Base-by-base conservation (phyloP, 2,888 invertebrate species). In the Agonopterix subpropinquella region DNA sequence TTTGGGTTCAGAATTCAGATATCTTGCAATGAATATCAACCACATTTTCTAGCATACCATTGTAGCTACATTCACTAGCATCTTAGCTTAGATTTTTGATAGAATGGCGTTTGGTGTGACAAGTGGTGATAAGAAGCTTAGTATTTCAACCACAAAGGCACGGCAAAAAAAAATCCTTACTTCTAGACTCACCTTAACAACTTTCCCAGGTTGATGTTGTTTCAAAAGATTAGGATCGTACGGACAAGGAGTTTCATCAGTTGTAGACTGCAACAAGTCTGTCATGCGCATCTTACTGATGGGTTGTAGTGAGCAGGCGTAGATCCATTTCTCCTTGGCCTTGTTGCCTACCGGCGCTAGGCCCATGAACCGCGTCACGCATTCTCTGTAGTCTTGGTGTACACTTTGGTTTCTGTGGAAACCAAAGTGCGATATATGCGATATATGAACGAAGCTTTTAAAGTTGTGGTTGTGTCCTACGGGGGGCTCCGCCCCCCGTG, bases 221-320 rank as follows among this genome's bases (percentile, higher is more conserved):
- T 75, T 82, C 59, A 89, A 56, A 8, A 88, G 47, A 3, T 82
- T 79, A 1, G 80, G 89, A 18, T 88, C 85, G 70, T 94, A 98
- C 0, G 99, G 98, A 73, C 94, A 95, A 13, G 90, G 86, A 0
- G 96, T 96, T 67, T 96, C 95, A 76, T 97, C 96, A 0, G 94
- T 94, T 0, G 97, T 96, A 63, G 92, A 94, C 70, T 94, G 94
- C 41, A 93, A 86, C 8, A 98, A 82, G 51, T 98, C 97, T 0
- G 92, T 89, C 57, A 93, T 75, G 11, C 93, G 90, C 90, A 96
- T 94, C 69, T 93, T 92, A 44, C 92, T 92, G 43, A 97, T 91
- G 0, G 99, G 97, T 44, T 92, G 93, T 36, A 99, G 83, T 64
- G 92, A 95, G 52, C 98, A 92, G 0, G 98, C 99, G 75, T 98